Base-by-base conservation (phyloP, 1,140 invertebrate genomes). In the Heliconius himera region DNA sequence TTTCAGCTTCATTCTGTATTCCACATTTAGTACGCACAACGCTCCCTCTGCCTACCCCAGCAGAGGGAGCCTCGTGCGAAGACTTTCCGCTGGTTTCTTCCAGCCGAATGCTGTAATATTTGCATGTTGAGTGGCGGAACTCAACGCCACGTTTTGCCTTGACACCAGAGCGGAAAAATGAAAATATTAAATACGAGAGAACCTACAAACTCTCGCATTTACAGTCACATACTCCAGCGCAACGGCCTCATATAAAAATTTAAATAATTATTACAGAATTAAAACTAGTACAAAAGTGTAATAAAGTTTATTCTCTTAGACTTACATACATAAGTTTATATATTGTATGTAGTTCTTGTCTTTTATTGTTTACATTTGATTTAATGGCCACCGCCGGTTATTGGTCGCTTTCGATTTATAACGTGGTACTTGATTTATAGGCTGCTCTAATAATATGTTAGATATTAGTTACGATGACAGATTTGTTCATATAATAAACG, bases 301-400 rank as follows among this genome's bases (percentile, higher is more conserved):
- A 87, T 89, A 87, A 89, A 83, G 79, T 56, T 72, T 76, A 77
- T 80, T 80, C 73, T 81, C 72, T 66, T 80, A 73, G 76, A 70
- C 76, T 81, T 26, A 73, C 73, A 51, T 46, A 76, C 66, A 54
- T 78, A 60, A 77, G 70, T 83, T 79, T 81, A 84, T 26, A 26
- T 26, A 11, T 29, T 5, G 60, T 66, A 66, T 83, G 74, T 81
- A 73, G 79, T 72, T 73, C 51, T 78, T 73, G 78, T 78, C 79
- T 84, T 82, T 83, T 81, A 85, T 83, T 85, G 79, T 85, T 81
- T 79, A 54, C 41, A 70, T 78, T 81, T 85, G 84, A 85, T 85
- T 82, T 83, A 85, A 81, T 79, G 79, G 60, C 80, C 60, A 74
- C 74, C 75, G 74, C 71, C 66, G 66, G 46, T 80, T 76, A 78